Percentiles rank a stretch among this genome's conserved stretches.
phyloP scores from a whole-genome alignment of 2,888 invertebrate genomes.

The Diloba caeruleocephala region DNA sequence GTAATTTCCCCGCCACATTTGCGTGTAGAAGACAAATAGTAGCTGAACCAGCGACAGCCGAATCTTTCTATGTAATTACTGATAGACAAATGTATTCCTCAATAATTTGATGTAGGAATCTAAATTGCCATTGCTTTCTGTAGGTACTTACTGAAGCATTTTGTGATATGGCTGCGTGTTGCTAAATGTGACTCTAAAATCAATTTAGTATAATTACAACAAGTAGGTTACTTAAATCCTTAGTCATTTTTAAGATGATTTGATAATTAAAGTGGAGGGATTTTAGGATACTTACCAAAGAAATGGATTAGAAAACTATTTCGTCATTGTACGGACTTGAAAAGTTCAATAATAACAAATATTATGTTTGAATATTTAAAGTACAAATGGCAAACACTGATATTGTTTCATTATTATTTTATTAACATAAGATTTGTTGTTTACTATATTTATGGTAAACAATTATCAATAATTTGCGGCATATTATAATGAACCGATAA shows the following conservation, averaged over 20 bases:
- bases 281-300: not conserved
- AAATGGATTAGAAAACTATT: not conserved
- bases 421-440: conserved; percentile 8
- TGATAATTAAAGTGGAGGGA: not conserved
- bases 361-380: no score
- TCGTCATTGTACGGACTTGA: no score
- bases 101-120: conserved; percentile 64
- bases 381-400: conserved; percentile 5
- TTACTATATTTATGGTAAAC: not conserved
- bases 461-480: conserved; percentile 55
- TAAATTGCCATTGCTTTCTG: conserved; percentile 41
- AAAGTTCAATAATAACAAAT: no score
- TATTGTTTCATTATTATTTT: conserved; percentile 24
- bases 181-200: no score
- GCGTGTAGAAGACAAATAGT: conserved; percentile 88
- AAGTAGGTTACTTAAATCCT: no score
- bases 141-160: conserved; percentile 1
- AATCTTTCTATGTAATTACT: conserved; percentile 82
- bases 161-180: not conserved
- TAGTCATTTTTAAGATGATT: no score
- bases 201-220: no score
- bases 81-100: conserved; percentile 63
- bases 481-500: conserved; percentile 70
- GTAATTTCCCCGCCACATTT: conserved; percentile 85
- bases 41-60: conserved; percentile 73